Conservation (phyloP, 1,140 invertebrate genomes). For the Solen grandis region DNA sequence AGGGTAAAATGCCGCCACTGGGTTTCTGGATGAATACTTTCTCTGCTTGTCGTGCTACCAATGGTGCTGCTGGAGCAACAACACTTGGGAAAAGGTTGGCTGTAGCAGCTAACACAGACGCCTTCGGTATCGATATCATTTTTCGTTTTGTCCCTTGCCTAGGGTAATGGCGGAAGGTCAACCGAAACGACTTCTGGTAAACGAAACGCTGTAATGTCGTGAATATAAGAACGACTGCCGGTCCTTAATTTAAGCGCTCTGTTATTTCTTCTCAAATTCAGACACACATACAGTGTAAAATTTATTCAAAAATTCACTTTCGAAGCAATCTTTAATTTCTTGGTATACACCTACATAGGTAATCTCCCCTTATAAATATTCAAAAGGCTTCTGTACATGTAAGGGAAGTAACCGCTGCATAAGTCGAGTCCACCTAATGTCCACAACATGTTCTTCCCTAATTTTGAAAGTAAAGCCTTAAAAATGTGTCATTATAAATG, state of each 20-base stretch:
- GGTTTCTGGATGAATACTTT: slow-evolving; percentile 7
- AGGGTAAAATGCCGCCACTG: background rate
- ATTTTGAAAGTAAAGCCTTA: no score
- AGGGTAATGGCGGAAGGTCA: slow-evolving; percentile 12
- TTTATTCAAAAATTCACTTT: background rate
- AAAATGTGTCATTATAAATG: no score
- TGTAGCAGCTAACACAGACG: slow-evolving; percentile 54
- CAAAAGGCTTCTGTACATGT: no score
- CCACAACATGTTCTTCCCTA: no score
- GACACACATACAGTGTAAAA: background rate
- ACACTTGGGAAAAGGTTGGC: slow-evolving; percentile 51
- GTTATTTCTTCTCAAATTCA: background rate
- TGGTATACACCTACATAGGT: background rate
- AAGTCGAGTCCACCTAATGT: no score
- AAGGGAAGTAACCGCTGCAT: no score
- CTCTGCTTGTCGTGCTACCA: slow-evolving; percentile 31
- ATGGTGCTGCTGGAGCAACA: slow-evolving; percentile 20
- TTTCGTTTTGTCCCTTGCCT: slow-evolving; percentile 27
- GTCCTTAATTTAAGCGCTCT: background rate
- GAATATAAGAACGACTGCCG: background rate
- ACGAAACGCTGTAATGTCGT: slow-evolving; percentile 17
- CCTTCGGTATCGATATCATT: slow-evolving; percentile 66
- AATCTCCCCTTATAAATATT: no score
- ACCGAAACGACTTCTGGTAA: background rate
- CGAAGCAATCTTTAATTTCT: background rate